Conservation (phyloP, 2,113 vertebrate species). For the Lipotes vexillifer region DNA sequence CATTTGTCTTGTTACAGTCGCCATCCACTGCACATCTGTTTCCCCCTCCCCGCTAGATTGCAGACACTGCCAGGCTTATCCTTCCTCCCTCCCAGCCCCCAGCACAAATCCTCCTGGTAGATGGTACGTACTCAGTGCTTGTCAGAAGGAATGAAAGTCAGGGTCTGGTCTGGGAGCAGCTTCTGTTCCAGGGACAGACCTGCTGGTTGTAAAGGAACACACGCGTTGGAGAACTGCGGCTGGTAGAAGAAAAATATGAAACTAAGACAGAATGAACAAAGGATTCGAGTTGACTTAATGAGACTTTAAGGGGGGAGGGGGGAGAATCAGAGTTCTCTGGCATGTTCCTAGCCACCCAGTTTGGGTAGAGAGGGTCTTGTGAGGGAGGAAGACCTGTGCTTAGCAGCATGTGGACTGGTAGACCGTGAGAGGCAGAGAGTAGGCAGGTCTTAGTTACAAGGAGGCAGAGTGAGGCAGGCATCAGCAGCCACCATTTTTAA, state of each 20-base stretch:
- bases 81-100: rapidly evolving
- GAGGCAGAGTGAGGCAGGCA: neutral
- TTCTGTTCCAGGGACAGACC: neutral
- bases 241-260: neutral
- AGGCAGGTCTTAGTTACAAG: neutral
- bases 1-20: neutral
- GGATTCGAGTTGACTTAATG: neutral
- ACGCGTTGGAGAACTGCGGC: rapidly evolving
- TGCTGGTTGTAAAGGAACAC: neutral
- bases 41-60: rapidly evolving
- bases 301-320: neutral
- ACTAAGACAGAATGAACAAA: rapidly evolving
- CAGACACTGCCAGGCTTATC: rapidly evolving
- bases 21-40: neutral
- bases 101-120: neutral
- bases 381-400: neutral
- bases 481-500: rapidly evolving
- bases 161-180: neutral
- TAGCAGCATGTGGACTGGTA: neutral
- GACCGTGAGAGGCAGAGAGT: neutral
- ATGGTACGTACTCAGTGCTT: rapidly evolving
- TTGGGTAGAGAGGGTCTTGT: neutral
- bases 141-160: neutral
- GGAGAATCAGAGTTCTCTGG: neutral
- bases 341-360: neutral